Evolutionary conservation across 2,113 vertebrate species (phyloP).

Genomic region (Gavialis gangeticus): DNA sequence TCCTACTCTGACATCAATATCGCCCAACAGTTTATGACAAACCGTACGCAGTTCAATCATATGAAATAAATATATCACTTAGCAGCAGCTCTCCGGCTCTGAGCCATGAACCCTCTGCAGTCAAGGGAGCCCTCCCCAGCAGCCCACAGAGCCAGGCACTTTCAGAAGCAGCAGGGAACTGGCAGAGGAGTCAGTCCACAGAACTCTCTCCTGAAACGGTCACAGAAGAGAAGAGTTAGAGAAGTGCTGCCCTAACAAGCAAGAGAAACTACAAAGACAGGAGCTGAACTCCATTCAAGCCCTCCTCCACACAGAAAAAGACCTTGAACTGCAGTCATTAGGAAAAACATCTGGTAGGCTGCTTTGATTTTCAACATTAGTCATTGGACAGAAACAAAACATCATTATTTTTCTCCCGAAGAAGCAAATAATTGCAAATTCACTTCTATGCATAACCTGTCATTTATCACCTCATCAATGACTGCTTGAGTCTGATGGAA

Average conservation of each 20-base stretch:
- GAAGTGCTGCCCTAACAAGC: slow-evolving; percentile 17
- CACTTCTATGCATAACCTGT: slow-evolving; percentile 62
- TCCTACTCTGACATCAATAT: slow-evolving; percentile 59
- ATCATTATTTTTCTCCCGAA: slow-evolving; percentile 7
- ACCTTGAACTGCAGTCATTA: slow-evolving; percentile 41
- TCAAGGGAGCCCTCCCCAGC: background rate
- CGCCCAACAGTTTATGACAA: slow-evolving; percentile 55
- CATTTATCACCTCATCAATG: slow-evolving; percentile 76
- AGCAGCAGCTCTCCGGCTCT: slow-evolving; percentile 1
- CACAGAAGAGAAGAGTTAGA: background rate
- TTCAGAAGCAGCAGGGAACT: background rate
- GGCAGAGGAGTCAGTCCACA: background rate
- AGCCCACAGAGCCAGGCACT: background rate
- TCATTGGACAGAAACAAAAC: slow-evolving; percentile 50
- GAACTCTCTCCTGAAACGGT: background rate
- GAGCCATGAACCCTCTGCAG: rapidly evolving
- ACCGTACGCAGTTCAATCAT: slow-evolving; percentile 59
- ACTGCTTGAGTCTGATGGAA: slow-evolving; percentile 73
- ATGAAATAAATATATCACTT: slow-evolving; percentile 45
- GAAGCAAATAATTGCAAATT: slow-evolving; percentile 67
- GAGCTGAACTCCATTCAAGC: background rate
- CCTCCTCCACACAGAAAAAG: background rate
- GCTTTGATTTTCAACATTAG: slow-evolving; percentile 59
- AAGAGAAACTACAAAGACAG: slow-evolving; percentile 44
- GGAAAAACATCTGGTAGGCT: slow-evolving; percentile 47